Evolutionary conservation across 2,888 invertebrate species (phyloP), one percentile per base, ranked within the genome.

Genomic region (Zhuqinia jingwanae): DNA sequence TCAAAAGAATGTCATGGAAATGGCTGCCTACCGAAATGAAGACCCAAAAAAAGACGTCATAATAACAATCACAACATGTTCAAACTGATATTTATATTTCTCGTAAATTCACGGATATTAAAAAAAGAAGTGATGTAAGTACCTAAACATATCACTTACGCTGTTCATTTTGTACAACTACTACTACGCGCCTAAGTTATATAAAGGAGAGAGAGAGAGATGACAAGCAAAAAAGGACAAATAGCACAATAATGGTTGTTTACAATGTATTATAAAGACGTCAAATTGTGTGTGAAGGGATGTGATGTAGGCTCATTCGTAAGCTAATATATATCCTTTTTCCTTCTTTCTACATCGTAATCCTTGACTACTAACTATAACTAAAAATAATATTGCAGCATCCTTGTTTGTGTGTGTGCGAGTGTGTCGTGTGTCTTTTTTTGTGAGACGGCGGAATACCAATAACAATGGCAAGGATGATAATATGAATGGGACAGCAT

Each of bases 231-330:
- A 50, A 50, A 50, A 50, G 36, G 36, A 36, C 8, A 36, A 50
- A 50, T 50, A 50, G 50, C 15, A 50, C 15, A 50, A 50, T 15
- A 2, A 50, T 50, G 13, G 50, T 50, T 50, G 50, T 36, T 36
- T 36, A 36, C 36, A 36, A 36, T 36, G 36, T 53, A 53, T 1
- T 15, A 47, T 53, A 53, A 53, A 53, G 53, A 53, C 53, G 17
- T 53, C 53, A 11, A 53, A 53, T 53, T 53, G 53, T 47, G n/a
- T 47, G 47, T 47, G 30, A 65, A 27, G 65, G 22, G 20, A 60
- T 13, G 22, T 13, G 3, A 22, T 30, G 65, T 30, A 27, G 25
- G 15, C 3, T 10, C 11, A 22, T 30, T 65, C 15, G 25, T 27
- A 15, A 15, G 11, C 60, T 17, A 17, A 58, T 20, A 58, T 25